Evolutionary conservation across 2,888 invertebrate genomes (phyloP).

Genomic region (Conomelus anceps): DNA sequence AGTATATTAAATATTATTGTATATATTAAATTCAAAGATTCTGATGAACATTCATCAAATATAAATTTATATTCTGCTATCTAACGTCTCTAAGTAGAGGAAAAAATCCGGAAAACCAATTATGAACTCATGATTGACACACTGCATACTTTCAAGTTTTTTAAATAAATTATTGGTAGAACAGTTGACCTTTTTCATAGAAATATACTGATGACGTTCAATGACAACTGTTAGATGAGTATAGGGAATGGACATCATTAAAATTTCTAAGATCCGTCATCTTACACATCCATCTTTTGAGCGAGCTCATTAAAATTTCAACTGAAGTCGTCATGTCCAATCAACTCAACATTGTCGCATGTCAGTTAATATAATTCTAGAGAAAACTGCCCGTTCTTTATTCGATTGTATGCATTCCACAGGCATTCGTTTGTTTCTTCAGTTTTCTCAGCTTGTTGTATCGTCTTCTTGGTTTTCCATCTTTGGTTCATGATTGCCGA

Average conservation of each 20-base stretch:
- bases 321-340: not conserved
- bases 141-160: not conserved
- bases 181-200: too few relatives aligned
- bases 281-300: not conserved
- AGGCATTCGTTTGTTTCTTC: too few relatives aligned
- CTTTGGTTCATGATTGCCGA: not conserved
- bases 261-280: not conserved
- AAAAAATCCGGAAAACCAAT: not conserved
- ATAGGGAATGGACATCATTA: not conserved
- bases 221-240: not conserved
- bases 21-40: too few relatives aligned
- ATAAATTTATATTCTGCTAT: too few relatives aligned
- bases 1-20: too few relatives aligned
- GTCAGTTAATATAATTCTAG: not conserved
- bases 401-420: not conserved
- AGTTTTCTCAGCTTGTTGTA: not conserved
- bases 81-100: not conserved
- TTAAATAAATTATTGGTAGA: too few relatives aligned
- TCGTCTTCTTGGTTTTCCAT: not conserved
- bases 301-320: not conserved
- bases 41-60: too few relatives aligned
- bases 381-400: not conserved
- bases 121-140: not conserved
- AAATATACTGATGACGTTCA: not conserved
- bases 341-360: not conserved